A percentile compares a stretch with the other conserved stretches of the same genome.
These are phyloP conservation scores for Actenoides lindsayi DNA, from an alignment of 2,113 vertebrate species.

Conservation along the genomic window DNA sequence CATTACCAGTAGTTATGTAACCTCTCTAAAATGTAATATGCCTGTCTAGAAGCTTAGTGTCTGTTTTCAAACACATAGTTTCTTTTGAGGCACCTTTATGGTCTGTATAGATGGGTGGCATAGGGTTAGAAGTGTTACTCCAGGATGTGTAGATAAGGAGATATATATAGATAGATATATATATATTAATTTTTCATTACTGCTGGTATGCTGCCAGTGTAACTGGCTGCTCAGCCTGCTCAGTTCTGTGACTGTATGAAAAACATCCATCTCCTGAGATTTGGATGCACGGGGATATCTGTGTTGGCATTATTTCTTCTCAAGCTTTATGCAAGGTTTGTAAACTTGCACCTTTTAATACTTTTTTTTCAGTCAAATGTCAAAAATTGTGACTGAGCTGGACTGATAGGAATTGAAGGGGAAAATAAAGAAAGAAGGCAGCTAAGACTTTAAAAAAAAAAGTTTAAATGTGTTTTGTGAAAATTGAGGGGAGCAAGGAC, in stretches of 20 bases:
- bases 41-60: background rate
- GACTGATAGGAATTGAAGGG: background rate
- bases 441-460: background rate
- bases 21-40: background rate
- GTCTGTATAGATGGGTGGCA: background rate
- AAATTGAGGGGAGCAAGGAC: background rate
- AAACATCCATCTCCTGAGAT: background rate
- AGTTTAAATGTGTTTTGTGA: background rate
- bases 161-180: too few species aligned
- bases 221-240: background rate
- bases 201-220: background rate
- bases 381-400: background rate
- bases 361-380: background rate
- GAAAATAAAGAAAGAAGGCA: background rate
- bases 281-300: background rate
- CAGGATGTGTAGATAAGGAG: background rate
- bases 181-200: background rate
- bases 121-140: background rate
- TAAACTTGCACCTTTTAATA: background rate
- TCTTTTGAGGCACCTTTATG: background rate
- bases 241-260: background rate
- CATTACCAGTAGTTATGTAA: background rate
- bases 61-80: background rate
- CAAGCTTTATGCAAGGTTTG: background rate
- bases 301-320: background rate